phyloP scores from a whole-genome alignment of 2,888 invertebrate species.

The Sinelater perroti region DNA sequence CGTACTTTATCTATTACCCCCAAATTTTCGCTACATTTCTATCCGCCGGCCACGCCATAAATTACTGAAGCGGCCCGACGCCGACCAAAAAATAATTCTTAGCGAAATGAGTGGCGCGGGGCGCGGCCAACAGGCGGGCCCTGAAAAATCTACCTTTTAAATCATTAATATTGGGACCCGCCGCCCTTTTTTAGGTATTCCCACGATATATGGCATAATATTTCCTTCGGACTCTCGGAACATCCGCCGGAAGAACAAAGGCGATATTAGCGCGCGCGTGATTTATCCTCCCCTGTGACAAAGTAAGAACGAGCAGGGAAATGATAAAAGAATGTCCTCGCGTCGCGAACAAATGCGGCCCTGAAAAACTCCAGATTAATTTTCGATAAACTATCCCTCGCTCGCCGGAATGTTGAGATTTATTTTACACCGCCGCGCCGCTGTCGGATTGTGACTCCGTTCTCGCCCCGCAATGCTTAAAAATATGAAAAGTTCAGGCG shows the following conservation, averaged over 20 bases:
- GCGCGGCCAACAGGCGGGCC: background rate
- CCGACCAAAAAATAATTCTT: background rate
- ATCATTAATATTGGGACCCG: constrained; percentile 20
- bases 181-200: constrained; percentile 29
- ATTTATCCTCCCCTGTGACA: constrained; percentile 53
- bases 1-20: constrained; percentile 19
- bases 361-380: constrained; percentile 38
- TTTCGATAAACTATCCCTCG: constrained; percentile 36
- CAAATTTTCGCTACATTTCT: constrained; percentile 4
- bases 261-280: constrained; percentile 52
- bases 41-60: constrained; percentile 1
- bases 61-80: background rate
- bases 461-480: background rate
- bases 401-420: constrained; percentile 25
- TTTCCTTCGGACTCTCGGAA: constrained; percentile 32
- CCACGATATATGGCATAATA: constrained; percentile 38
- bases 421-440: constrained; percentile 16
- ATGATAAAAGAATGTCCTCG: constrained; percentile 50
- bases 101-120: too few species aligned
- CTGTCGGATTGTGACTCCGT: background rate
- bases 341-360: constrained; percentile 37
- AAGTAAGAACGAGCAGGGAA: constrained; percentile 51
- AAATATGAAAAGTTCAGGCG: background rate
- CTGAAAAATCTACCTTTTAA: constrained; percentile 15
- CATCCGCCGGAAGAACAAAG: constrained; percentile 41